Evolutionary conservation across 2,797 vertebrate species (phyloP).

Genomic region (Melanotaenia nigrans): DNA sequence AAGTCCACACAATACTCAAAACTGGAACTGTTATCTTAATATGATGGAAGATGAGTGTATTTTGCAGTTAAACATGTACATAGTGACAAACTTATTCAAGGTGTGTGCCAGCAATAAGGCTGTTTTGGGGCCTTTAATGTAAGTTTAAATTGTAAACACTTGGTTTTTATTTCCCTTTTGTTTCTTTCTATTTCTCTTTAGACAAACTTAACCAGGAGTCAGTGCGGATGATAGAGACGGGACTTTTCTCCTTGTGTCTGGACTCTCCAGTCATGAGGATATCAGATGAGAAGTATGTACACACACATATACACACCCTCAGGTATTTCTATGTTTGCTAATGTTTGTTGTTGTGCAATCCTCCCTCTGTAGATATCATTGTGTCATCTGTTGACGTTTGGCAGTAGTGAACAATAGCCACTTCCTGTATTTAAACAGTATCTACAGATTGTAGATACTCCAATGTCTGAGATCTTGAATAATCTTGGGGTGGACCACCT

Average conservation of each 20-base stretch:
- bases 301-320: constrained; percentile 9
- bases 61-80: background rate
- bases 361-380: constrained; percentile 53
- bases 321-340: constrained; percentile 42
- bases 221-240: constrained; percentile 83
- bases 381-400: constrained; percentile 43
- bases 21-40: background rate
- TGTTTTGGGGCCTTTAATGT: too few relatives aligned
- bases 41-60: background rate
- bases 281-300: constrained; percentile 84
- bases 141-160: background rate
- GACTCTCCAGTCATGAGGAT: constrained; percentile 88
- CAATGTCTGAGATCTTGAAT: background rate
- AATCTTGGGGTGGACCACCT: background rate
- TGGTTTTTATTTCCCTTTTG: background rate
- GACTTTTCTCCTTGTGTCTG: constrained; percentile 85
- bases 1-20: too few relatives aligned
- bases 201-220: constrained; percentile 89
- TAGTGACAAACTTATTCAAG: background rate
- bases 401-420: constrained; percentile 12
- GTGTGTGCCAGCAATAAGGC: too few relatives aligned
- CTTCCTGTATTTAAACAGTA: constrained; percentile 27
- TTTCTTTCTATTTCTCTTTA: constrained; percentile 40
- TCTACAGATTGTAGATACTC: background rate
- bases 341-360: constrained; percentile 29